Base-by-base conservation (phyloP, 2,797 vertebrate species). In the Sitta carolinensis region DNA sequence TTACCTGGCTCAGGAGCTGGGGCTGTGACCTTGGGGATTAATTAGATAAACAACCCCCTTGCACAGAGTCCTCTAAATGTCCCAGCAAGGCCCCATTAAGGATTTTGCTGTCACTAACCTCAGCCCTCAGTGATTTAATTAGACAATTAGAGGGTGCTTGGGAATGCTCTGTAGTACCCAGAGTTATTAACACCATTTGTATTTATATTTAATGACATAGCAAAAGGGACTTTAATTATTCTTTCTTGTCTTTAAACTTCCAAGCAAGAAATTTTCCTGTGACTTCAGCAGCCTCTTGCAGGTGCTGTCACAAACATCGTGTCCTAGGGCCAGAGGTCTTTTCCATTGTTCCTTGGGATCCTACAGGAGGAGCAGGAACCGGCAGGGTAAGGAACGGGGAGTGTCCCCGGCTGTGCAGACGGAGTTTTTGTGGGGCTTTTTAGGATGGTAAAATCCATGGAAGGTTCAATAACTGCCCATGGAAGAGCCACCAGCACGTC, bases 101-200 rank as follows among this genome's bases (percentile, higher is more conserved):
- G 91, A 95, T 87, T 94, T 73, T 79, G 26, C 87, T 97, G 94
- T 96, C 94, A 67, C 95, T 95, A 94, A 95, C 96, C 94, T 95
- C 89, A 94, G 91, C 95, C 94, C 94, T 95, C 58, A 50, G 96
- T 97, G 96, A 96, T 95, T 97, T 97, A 97, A 97, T 97, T 97
- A 95, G 92, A 96, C 94, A 96, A 97, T 97, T 96, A 97, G 94
- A 94, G 61, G 93, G 93, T 96, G 94, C 75, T 94, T 82, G 81
- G 90, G 96, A 96, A 94, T 74, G 89, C 94, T 89, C 85, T 94
- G 27, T 75, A 72, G 87, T 94, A 96, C 93, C 91, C 88, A 91
- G 94, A 95, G 96, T 95, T 94, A 97, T 94, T 96, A 95, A 89
- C 86, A 88, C 92, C 89, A 93, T 97, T 96, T 97, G 94, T 94